Evolutionary conservation across 30 jellyfish, hydroid and myxozoan genomes (phyloP), one percentile per base, ranked within the genome.

Genomic region (Phacellophora camtschatica): DNA sequence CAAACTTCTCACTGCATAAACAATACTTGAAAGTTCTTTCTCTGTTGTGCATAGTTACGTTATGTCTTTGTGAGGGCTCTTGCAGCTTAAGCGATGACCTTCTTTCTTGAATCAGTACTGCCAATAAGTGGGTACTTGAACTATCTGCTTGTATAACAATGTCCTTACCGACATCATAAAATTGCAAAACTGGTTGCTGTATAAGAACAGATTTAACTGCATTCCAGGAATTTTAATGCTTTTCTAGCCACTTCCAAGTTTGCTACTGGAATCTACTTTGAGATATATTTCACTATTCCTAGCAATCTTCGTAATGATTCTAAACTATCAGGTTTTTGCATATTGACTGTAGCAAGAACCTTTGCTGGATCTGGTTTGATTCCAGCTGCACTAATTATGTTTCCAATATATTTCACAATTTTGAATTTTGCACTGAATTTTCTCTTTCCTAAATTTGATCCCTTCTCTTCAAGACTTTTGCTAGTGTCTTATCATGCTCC

Each of bases 61-160:
- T 81, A 88, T 48, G 78, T 78, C 27, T 58, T 31, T 22, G 71
- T 28, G 22, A 81, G 71, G 71, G 54, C 74, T 66, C 92, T 42
- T 48, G 87, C 66, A 18, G 92, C 92, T 49, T 55, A 64, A 15
- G 64, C 86, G 59, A 81, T 78, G 81, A 79, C 28, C 66, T 48
- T 81, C 92, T 88, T 8, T 81, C 77, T 35, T 81, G 92, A 39
- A 49, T 32, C 33, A 81, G 65, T 5, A 66, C 62, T 42, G 67
- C 92, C 12, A 88, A 64, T 35, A 81, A 29, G 7, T 88, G 81
- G 30, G 74, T 81, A 15, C 58, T 48, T 64, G 46, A 18, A 37
- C 78, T 63, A 79, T 79, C 91, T 62, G 86, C 49, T 27, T 61
- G 46, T 2, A 61, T 56, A 12, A 41, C 55, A 10, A 74, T 81